Evolutionary conservation across 64 coral and sea anemone species (phyloP).

Genomic region (Trachythela sp.): DNA sequence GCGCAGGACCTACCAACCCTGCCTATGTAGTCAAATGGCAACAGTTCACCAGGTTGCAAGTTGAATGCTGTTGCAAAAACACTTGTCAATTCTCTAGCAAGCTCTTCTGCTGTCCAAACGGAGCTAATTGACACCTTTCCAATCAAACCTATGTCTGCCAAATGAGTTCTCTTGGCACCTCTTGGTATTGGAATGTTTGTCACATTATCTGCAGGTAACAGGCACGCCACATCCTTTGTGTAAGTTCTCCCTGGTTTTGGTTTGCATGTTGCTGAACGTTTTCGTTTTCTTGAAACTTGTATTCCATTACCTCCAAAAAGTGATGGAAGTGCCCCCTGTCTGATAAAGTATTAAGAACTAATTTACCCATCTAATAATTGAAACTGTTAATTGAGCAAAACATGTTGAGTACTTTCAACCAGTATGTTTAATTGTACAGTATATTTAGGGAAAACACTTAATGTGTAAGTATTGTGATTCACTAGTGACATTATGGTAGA

Average conservation of each 20-base stretch:
- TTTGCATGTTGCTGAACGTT: background rate
- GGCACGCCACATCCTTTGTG: background rate
- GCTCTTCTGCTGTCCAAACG: background rate
- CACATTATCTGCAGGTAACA: background rate
- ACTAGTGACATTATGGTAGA: too few relatives aligned
- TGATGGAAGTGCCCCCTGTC: background rate
- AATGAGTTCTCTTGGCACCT: background rate
- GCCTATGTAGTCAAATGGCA: background rate
- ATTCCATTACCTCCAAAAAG: background rate
- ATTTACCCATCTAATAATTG: too few relatives aligned
- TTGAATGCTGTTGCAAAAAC: background rate
- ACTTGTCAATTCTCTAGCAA: background rate
- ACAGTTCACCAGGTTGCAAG: background rate
- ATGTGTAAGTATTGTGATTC: too few relatives aligned
- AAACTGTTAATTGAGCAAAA: too few relatives aligned
- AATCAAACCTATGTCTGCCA: background rate
- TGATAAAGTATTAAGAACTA: too few relatives aligned
- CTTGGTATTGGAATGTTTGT: background rate
- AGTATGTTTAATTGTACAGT: too few relatives aligned
- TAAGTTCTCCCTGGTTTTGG: background rate
- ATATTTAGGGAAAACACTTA: too few relatives aligned
- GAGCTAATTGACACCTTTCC: background rate
- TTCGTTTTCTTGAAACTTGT: background rate
- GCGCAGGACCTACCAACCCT: too few relatives aligned
- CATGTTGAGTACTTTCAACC: too few relatives aligned